Evolutionary conservation across 2,888 invertebrate genomes (phyloP).

Genomic region (Apamea anceps): DNA sequence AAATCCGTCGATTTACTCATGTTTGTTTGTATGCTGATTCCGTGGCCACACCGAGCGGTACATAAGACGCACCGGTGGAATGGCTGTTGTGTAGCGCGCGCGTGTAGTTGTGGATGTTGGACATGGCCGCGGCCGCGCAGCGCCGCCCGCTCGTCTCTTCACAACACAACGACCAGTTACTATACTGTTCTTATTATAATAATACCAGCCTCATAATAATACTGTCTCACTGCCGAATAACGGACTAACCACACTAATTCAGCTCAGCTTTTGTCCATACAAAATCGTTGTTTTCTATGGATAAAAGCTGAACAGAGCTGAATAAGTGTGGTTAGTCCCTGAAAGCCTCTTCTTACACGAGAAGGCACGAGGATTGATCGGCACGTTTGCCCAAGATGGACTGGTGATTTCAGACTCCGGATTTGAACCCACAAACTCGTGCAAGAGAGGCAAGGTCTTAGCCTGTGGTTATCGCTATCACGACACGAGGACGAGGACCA

Average conservation of each 20-base stretch:
- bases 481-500: not conserved
- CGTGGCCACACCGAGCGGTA: constrained; percentile 3
- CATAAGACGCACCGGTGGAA: constrained; percentile 76
- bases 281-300: too few species aligned
- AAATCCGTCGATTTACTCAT: constrained; percentile 23
- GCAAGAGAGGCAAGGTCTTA: not conserved
- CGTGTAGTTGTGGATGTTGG: constrained; percentile 92
- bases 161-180: constrained; percentile 41
- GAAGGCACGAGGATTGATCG: not conserved
- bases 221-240: not conserved
- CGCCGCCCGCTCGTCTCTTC: constrained; percentile 90
- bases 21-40: constrained; percentile 22
- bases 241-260: too few species aligned
- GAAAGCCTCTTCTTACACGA: not conserved
- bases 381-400: not conserved
- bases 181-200: not conserved
- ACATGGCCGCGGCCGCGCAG: constrained; percentile 91
- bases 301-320: too few species aligned
- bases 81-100: constrained; percentile 86
- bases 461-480: not conserved
- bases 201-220: not conserved
- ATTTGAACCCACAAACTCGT: not conserved
- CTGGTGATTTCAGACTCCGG: not conserved
- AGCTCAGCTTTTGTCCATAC: too few species aligned
- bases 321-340: too few species aligned